These are phyloP conservation scores for Pomatorhinus ruficollis DNA, from an alignment of 2,113 vertebrate genomes.

Conservation along the genomic window DNA sequence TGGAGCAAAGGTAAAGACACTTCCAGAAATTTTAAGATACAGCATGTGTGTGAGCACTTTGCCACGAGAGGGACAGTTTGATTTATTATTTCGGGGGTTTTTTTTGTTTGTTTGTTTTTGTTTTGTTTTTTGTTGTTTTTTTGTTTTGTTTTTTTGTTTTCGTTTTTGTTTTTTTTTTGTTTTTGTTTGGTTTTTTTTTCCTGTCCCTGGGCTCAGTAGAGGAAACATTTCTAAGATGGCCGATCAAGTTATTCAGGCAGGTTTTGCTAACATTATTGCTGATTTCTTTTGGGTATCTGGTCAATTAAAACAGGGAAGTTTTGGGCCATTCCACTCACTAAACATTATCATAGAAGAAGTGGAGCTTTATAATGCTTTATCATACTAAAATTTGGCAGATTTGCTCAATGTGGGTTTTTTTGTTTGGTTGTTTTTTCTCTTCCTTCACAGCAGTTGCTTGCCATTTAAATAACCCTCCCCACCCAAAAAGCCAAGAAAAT, in stretches of 20 bases:
- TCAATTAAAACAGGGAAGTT: not conserved
- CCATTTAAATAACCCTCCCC: not conserved
- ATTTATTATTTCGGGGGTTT: too few relatives aligned
- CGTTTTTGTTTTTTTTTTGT: too few relatives aligned
- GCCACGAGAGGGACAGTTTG: not conserved
- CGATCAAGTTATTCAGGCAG: not conserved
- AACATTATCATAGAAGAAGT: not conserved
- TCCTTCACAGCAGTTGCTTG: not conserved
- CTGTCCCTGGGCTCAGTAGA: not conserved
- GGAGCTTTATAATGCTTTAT: not conserved
- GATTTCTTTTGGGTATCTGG: not conserved
- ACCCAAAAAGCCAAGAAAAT: slow-evolving; percentile 25
- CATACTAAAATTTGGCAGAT: not conserved
- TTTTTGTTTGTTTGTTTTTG: too few relatives aligned
- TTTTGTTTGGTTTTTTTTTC: too few relatives aligned
- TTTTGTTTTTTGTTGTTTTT: too few relatives aligned
- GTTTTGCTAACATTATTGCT: not conserved
- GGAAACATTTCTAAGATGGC: not conserved
- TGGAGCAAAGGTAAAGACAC: not conserved
- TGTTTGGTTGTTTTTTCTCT: not conserved
- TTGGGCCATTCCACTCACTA: not conserved
- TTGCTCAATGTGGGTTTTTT: not conserved
- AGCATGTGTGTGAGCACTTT: not conserved
- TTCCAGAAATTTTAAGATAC: not conserved
- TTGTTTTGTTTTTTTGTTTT: too few relatives aligned